Base-by-base conservation (phyloP, 1,140 invertebrate genomes). In the Dendrolimus punctatus region DNA sequence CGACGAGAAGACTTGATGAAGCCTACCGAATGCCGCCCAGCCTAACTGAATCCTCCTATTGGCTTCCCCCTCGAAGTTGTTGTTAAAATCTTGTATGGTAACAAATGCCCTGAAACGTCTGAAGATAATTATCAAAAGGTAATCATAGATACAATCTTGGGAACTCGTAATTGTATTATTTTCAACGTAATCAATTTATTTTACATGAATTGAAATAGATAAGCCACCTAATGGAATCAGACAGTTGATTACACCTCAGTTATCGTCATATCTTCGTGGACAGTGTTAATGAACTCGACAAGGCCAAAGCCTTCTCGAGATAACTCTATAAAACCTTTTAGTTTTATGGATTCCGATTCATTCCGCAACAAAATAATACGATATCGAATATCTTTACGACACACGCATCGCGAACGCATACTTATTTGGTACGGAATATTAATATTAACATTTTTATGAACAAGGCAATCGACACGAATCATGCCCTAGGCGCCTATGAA, bases 251-350 rank as follows among this genome's bases (percentile, higher is more conserved):
- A 80, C 61, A 54, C 68, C 70, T 71, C 62, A 70, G 78, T 76
- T 85, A 85, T 74, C 73, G 64, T 70, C 55, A 58, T 45, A 23
- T 23, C 23, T 23, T 23, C 40, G 42, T 53, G 57, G 53, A 51
- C 57, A 70, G 57, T 77, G 78, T 80, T 82, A 84, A 80, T 81
- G 82, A 84, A 80, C 77, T 62, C 58, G 49, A 61, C 82, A 85
- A 85, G 82, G 80, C 76, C 73, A 79, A 75, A 76, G 65, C 73
- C 68, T 71, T 66, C 66, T 66, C 66, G 64, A 68, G 73, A 81
- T 76, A 81, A 76, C 69, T 71, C 73, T 80, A 82, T 82, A 84
- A 75, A 84, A 83, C 77, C 79, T 82, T 82, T 80, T 74, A 76
- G 73, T 80, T 72, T 77, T 76, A 79, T 75, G 55, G 66, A 80